Evolutionary conservation across 2,113 vertebrate species (phyloP).

Genomic region (Xenopus borealis): DNA sequence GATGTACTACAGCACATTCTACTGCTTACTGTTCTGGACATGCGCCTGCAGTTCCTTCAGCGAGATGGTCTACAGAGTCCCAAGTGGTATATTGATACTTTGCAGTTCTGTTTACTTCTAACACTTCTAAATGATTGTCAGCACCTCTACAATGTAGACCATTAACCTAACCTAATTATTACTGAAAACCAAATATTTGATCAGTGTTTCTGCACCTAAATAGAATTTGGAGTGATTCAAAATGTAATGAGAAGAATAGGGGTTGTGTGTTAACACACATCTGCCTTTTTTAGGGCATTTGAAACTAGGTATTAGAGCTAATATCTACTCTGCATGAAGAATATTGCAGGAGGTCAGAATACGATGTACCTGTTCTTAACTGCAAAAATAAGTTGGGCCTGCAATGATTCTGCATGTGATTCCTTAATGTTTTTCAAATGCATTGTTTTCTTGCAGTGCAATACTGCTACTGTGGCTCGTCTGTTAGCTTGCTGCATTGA

Average conservation of each 20-base stretch:
- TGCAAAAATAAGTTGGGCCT: too few relatives aligned
- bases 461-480: too few relatives aligned
- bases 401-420: too few relatives aligned
- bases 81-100: slow-evolving; percentile 64
- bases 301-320: too few relatives aligned
- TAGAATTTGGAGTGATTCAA: slow-evolving; percentile 4
- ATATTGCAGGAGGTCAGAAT: too few relatives aligned
- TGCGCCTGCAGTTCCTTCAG: slow-evolving; percentile 58
- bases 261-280: too few relatives aligned
- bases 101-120: slow-evolving; percentile 56
- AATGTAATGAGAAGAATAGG: slow-evolving; percentile 1
- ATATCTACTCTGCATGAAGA: too few relatives aligned
- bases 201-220: slow-evolving; percentile 1
- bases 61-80: slow-evolving; percentile 66
- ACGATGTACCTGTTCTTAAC: too few relatives aligned
- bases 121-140: slow-evolving; percentile 35
- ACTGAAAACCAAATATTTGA: background rate
- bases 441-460: too few relatives aligned
- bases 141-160: slow-evolving; percentile 37
- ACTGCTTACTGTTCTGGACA: slow-evolving; percentile 63
- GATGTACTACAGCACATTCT: slow-evolving; percentile 64
- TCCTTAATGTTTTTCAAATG: too few relatives aligned
- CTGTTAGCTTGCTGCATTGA: too few relatives aligned
- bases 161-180: slow-evolving; percentile 23
- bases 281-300: too few relatives aligned